These are phyloP conservation scores for Erythrolamprus reginae DNA, from an alignment of 2,113 vertebrate genomes.

Conservation along the genomic window DNA sequence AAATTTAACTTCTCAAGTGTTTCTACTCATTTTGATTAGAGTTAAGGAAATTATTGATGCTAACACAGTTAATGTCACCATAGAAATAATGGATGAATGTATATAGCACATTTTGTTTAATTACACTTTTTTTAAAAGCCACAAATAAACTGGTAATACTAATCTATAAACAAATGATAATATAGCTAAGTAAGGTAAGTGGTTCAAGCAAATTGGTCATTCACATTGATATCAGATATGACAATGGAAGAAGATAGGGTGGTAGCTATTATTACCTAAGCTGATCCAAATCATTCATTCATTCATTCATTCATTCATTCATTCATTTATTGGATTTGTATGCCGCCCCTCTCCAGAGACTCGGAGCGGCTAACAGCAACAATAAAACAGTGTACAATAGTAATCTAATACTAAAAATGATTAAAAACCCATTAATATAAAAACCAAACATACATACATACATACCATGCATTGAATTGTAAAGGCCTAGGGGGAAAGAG, in stretches of 20 bases:
- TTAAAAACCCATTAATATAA: too few relatives aligned
- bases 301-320: too few relatives aligned
- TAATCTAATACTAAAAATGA: too few relatives aligned
- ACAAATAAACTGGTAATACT: neutral
- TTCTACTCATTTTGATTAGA: neutral
- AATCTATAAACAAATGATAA: neutral
- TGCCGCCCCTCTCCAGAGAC: too few relatives aligned
- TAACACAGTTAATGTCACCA: neutral
- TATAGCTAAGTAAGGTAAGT: neutral
- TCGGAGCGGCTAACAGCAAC: too few relatives aligned
- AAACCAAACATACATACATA: too few relatives aligned
- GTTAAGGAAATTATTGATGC: neutral
- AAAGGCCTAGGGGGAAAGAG: too few relatives aligned
- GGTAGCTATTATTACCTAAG: neutral
- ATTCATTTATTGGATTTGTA: too few relatives aligned
- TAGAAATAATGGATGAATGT: neutral
- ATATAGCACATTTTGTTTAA: neutral
- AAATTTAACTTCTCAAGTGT: neutral
- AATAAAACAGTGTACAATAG: too few relatives aligned
- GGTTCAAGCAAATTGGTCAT: neutral
- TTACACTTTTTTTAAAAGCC: neutral
- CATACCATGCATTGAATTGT: too few relatives aligned
- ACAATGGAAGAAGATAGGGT: neutral
- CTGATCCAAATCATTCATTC: neutral
- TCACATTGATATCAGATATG: neutral